These are phyloP conservation scores for Hemistola chrysoprasaria DNA, from an alignment of 2,888 invertebrate species.

Conservation along the genomic window DNA sequence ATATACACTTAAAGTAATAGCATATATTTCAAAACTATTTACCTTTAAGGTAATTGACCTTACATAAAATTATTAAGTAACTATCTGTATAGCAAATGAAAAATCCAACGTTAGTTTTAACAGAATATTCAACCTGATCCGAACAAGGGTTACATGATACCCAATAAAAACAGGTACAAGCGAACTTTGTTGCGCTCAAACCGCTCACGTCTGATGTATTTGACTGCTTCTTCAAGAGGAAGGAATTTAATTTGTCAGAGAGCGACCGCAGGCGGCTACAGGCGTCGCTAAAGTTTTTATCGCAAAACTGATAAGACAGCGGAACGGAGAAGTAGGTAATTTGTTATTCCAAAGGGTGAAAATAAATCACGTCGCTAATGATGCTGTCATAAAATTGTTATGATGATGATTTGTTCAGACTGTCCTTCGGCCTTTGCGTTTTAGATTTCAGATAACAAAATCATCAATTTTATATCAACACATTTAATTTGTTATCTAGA, in stretches of 20 bases:
- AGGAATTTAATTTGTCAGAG: conserved; percentile 51
- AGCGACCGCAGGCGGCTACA: conserved; percentile 32
- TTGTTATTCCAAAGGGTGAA: conserved; percentile 22
- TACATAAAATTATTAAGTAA: no score
- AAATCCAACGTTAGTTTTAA: conserved; percentile 1
- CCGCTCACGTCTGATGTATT: conserved; percentile 25
- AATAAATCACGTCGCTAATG: conserved; percentile 19
- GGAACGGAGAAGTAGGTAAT: conserved; percentile 30
- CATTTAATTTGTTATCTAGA: no score
- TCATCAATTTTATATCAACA: no score
- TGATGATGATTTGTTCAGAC: background rate
- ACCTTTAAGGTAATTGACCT: no score
- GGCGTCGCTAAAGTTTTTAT: conserved; percentile 47
- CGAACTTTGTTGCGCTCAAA: conserved; percentile 15
- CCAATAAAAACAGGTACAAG: conserved; percentile 16
- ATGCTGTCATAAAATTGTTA: background rate
- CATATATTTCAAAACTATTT: no score
- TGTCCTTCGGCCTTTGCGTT: background rate
- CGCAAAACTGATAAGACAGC: conserved; percentile 42
- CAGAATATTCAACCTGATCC: background rate
- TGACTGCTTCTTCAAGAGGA: conserved; percentile 41
- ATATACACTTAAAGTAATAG: no score
- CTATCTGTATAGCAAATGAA: no score
- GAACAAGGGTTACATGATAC: conserved; percentile 14
- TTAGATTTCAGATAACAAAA: no score